Base-by-base conservation (phyloP, 2,797 vertebrate species). In the Carduelis carduelis region DNA sequence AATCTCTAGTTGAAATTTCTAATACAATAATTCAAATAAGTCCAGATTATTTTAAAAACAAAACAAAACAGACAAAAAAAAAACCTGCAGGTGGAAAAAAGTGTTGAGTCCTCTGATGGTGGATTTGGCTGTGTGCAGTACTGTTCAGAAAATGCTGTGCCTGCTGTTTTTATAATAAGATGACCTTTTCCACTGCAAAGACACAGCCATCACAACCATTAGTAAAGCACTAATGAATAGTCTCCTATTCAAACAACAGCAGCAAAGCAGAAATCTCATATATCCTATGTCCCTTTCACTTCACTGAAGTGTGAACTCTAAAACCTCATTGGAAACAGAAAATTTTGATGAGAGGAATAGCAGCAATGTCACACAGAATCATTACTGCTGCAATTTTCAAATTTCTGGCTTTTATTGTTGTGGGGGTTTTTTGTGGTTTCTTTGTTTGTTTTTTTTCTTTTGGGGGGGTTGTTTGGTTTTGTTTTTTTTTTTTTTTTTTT, bases 151-250 rank as follows among this genome's bases (percentile, higher is more conserved):
- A 96, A 89, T 84, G 71, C 86, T 90, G 28, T 80, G 53, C 71
- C 92, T 95, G 96, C 84, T 87, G 75, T 41, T 97, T 95, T 93
- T 83, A 39, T 92, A 82, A 92, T 56, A 94, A 52, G 56, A 92
- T 94, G 75, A 92, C 81, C 90, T 96, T 96, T 92, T 92, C 75
- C 27, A 60, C 35, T 93, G 81, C 64, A 87, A 90, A 96, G 68
- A 87, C 46, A 74, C 37, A 71, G 71, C 30, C 56, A 87, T 90
- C 75, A 69, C 68, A 92, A 84, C 46, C 71, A 74, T 85, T 94
- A 95, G 81, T 83, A 92, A 90, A 82, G 35, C 60, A 89, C 41
- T 93, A 96, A 95, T 90, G 93, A 96, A 92, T 77, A 90, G 44
- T 44, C 21, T 85, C 16, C 60, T 43, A 64, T 93, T 84, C 64